phyloP scores from a whole-genome alignment of 2,888 invertebrate genomes.

The Elaeidobius kamerunicus region DNA sequence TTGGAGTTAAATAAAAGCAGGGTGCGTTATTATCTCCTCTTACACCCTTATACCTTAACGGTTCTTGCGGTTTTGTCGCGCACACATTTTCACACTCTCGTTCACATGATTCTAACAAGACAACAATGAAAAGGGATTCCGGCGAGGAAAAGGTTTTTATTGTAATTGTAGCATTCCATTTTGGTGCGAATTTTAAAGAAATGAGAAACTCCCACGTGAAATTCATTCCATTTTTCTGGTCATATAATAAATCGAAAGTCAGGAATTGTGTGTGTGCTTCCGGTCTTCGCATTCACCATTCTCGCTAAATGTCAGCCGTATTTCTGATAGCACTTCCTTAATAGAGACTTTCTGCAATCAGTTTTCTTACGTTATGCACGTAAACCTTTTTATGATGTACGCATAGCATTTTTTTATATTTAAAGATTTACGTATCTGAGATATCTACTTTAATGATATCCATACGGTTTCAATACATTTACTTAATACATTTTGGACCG shows the following conservation, averaged over 20 bases:
- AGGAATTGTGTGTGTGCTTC: constrained; percentile 21
- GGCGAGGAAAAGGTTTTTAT: constrained; percentile 29
- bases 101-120: constrained; percentile 29
- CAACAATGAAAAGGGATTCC: constrained; percentile 29
- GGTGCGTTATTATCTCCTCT: constrained; percentile 16
- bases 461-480: too few relatives aligned
- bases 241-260: constrained; percentile 34
- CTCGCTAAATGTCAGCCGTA: constrained; percentile 17
- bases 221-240: constrained; percentile 35
- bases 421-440: not conserved
- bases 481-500: too few relatives aligned
- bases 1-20: constrained; percentile 15
- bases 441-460: too few relatives aligned
- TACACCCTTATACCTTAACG: constrained; percentile 16
- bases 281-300: constrained; percentile 21
- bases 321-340: constrained; percentile 22
- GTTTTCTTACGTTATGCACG: not conserved
- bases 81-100: constrained; percentile 29
- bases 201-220: constrained; percentile 34
- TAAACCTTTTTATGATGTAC: too few relatives aligned
- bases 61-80: constrained; percentile 15
- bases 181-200: constrained; percentile 32
- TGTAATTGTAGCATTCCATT: constrained; percentile 31
- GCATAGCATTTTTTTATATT: not conserved
- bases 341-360: constrained; percentile 17